phyloP scores from a whole-genome alignment of 2,113 vertebrate species.

The Sebastes schlegelii region DNA sequence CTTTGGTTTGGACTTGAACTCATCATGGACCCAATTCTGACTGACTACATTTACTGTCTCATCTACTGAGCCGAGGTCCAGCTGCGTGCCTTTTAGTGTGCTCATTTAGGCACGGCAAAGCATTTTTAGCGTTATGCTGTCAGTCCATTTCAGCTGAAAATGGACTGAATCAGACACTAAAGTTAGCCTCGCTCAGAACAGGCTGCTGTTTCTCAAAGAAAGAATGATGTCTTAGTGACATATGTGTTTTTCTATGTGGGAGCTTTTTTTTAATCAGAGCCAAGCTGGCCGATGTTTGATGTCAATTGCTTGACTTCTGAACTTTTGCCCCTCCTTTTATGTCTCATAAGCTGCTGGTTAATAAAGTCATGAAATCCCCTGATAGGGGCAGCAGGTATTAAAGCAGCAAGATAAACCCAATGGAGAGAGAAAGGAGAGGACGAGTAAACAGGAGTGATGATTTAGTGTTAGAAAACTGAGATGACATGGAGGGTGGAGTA shows the following conservation, averaged over 20 bases:
- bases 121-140: conserved; percentile 23
- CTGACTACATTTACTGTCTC: not conserved
- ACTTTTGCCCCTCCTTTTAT: not conserved
- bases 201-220: conserved; percentile 11
- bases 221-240: not conserved
- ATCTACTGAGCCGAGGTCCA: not conserved
- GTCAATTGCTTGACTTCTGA: conserved; percentile 19
- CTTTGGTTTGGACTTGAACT: conserved; percentile 21
- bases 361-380: conserved; percentile 23
- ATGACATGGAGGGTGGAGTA: conserved; percentile 21
- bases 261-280: not conserved
- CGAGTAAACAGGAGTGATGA: conserved; percentile 26
- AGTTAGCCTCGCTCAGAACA: not conserved
- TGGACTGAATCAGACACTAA: conserved; percentile 22
- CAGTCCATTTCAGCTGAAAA: conserved; percentile 27
- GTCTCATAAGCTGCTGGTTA: conserved; percentile 22
- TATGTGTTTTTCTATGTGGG: not conserved
- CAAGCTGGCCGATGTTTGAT: conserved; percentile 8
- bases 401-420: conserved; percentile 23
- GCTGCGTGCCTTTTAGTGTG: conserved; percentile 7
- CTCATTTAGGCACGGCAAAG: conserved; percentile 15
- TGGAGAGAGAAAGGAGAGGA: conserved; percentile 6
- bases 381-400: conserved; percentile 41
- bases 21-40: not conserved
- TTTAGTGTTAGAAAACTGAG: conserved; percentile 31